phyloP scores from a whole-genome alignment of 2,888 invertebrate genomes.

The Drosophila hawaiiensis region DNA sequence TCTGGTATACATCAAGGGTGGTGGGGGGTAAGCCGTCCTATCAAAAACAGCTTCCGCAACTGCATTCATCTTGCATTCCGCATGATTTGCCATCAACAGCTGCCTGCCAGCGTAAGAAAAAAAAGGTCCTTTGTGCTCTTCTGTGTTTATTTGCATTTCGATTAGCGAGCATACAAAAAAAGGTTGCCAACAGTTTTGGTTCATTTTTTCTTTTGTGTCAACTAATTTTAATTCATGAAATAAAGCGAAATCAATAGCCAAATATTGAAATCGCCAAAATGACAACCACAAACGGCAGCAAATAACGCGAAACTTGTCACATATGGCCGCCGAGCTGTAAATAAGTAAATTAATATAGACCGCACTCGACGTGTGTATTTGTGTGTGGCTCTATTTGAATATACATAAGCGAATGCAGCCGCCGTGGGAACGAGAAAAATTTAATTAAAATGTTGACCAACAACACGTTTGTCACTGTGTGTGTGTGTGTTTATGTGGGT shows the following conservation, averaged over 20 bases:
- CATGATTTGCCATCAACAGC: constrained; percentile 29
- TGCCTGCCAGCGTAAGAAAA: constrained; percentile 1
- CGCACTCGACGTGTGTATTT: constrained; percentile 35
- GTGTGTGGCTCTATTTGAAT: constrained; percentile 59
- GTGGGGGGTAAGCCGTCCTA: neutral
- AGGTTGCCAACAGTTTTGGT: constrained; percentile 11
- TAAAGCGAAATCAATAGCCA: constrained; percentile 67
- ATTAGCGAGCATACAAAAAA: constrained; percentile 30
- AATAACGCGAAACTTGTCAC: constrained; percentile 64
- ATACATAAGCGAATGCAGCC: constrained; percentile 34
- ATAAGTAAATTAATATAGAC: constrained; percentile 79
- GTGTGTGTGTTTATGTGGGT: constrained; percentile 14
- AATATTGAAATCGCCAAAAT: constrained; percentile 48
- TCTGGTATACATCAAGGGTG: constrained; percentile 2
- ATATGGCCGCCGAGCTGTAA: constrained; percentile 65
- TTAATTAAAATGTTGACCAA: constrained; percentile 78
- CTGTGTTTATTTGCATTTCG: constrained; percentile 47
- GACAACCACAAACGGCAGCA: constrained; percentile 63
- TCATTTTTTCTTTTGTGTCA: constrained; percentile 24
- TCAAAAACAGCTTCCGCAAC: constrained; percentile 33
- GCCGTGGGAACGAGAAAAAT: constrained; percentile 50
- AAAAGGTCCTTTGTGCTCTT: constrained; percentile 22
- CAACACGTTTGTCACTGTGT: constrained; percentile 10
- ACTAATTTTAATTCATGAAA: constrained; percentile 51
- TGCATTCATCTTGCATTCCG: constrained; percentile 22